Evolutionary conservation across 2,888 invertebrate species (phyloP).

Genomic region (Eretmocerus hayati): DNA sequence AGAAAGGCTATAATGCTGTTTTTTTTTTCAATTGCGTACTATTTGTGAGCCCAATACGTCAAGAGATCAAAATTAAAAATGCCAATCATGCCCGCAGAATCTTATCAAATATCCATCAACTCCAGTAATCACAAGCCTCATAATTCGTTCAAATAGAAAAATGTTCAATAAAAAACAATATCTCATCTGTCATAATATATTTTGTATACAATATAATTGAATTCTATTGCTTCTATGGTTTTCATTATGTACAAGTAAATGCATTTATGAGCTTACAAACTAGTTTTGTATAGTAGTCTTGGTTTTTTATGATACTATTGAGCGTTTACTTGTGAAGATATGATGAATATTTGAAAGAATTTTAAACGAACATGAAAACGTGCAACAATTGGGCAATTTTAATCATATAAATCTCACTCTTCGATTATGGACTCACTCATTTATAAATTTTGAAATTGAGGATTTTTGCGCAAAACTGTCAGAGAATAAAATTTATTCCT

Average conservation of each 20-base stretch:
- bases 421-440: no score
- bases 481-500: neutral
- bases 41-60: no score
- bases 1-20: no score
- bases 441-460: no score
- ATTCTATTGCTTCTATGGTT: constrained; percentile 10
- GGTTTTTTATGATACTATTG: constrained; percentile 14
- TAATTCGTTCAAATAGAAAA: constrained; percentile 19
- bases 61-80: constrained; percentile 16
- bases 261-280: constrained; percentile 17
- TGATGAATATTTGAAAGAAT: no score
- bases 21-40: no score
- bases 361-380: constrained; percentile 10
- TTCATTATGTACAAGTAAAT: constrained; percentile 1
- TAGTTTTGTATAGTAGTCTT: constrained; percentile 12
- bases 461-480: no score
- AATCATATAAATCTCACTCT: neutral
- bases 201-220: constrained; percentile 17
- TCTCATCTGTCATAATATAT: constrained; percentile 21
- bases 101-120: no score
- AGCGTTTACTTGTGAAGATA: no score
- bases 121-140: no score
- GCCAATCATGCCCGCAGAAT: constrained; percentile 12
- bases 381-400: constrained; percentile 20
- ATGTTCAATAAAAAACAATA: constrained; percentile 24